A percentile compares a stretch with the other conserved stretches of the same genome.
phyloP scores from a whole-genome alignment of 1,140 invertebrate species.

The Bursaphelenchus mucronatus region DNA sequence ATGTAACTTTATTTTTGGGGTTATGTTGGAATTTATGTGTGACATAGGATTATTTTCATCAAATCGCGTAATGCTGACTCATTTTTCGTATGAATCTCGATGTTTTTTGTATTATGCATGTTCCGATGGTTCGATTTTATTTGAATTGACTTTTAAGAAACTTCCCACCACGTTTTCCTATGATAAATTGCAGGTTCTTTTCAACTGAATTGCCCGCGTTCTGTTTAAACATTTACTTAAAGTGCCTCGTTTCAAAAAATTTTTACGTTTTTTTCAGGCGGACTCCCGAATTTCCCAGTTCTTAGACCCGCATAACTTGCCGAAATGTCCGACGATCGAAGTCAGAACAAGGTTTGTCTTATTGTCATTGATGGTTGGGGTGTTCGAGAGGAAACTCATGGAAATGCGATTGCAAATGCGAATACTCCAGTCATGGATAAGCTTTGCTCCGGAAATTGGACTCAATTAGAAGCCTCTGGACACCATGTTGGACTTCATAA shows the following conservation, averaged over 20 bases:
- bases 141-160: no score
- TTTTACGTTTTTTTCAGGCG: neutral
- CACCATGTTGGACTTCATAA: constrained; percentile 63
- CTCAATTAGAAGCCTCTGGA: constrained; percentile 64
- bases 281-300: neutral
- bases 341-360: constrained; percentile 61
- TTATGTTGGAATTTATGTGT: no score
- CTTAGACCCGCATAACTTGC: neutral
- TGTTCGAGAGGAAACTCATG: constrained; percentile 59
- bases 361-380: constrained; percentile 65
- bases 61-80: no score
- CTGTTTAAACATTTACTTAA: neutral
- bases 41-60: no score
- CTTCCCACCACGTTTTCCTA: no score
- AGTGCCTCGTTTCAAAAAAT: neutral
- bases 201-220: neutral
- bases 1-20: no score
- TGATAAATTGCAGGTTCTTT: no score
- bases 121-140: no score
- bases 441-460: constrained; percentile 61
- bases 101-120: no score
- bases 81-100: no score
- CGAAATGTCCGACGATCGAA: constrained; percentile 21
- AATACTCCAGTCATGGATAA: constrained; percentile 63
- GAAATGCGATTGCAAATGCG: constrained; percentile 63